Percentiles rank a stretch among this genome's conserved stretches.
Conservation (phyloP, 2,797 vertebrate genomes). For the Ctenopoma multispine region DNA sequence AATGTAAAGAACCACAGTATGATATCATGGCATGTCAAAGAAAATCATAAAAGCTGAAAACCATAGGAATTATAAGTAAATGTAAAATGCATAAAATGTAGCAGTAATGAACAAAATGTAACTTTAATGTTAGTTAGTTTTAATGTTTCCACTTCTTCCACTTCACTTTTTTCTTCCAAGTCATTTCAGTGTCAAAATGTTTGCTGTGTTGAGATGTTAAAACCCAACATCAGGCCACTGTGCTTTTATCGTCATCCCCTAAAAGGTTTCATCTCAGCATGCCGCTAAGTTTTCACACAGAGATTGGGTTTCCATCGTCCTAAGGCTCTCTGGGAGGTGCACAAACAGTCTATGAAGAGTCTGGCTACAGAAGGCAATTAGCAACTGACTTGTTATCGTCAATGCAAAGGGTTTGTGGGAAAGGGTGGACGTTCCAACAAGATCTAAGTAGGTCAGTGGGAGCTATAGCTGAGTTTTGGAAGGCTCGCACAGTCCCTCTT, state of each 20-base stretch:
- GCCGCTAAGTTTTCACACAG: conserved; percentile 63
- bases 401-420: conserved; percentile 49
- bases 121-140: background rate
- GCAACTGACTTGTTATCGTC: conserved; percentile 51
- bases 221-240: conserved; percentile 22
- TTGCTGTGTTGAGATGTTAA: conserved; percentile 11
- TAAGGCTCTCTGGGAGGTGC: conserved; percentile 42
- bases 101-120: background rate
- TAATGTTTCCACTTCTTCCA: background rate
- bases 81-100: background rate
- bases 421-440: conserved; percentile 45
- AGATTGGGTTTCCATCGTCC: conserved; percentile 59
- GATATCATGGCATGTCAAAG: background rate
- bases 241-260: conserved; percentile 52
- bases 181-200: conserved; percentile 17
- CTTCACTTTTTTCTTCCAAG: too few species aligned
- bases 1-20: conserved; percentile 4
- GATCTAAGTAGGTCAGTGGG: conserved; percentile 62
- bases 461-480: conserved; percentile 25
- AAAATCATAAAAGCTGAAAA: background rate
- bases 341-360: conserved; percentile 50
- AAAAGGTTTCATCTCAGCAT: conserved; percentile 54
- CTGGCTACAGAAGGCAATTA: conserved; percentile 72
- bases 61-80: background rate
- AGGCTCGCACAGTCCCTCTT: conserved; percentile 1